Base-by-base conservation (phyloP, 2,888 invertebrate genomes). In the Acrobasis consociella region DNA sequence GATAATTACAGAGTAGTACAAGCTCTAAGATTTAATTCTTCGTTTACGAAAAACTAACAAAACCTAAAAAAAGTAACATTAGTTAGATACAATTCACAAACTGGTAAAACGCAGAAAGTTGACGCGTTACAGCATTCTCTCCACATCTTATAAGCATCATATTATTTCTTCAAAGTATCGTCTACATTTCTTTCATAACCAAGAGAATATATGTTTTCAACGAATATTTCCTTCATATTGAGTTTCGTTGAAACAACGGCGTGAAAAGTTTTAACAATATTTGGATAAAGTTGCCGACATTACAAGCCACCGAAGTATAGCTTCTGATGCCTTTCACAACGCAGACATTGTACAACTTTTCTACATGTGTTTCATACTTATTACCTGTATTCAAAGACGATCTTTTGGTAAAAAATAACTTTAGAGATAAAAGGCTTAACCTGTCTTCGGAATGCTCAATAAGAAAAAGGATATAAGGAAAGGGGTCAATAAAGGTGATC, bases 221-320 rank as follows among this genome's bases (percentile, higher is more conserved):
- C 49, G 59, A 65, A 65, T 59, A 61, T 65, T 70, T 66, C 63
- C 46, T 55, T 52, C 67, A 73, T 71, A 72, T 77, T 70, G 69
- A 71, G 72, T 76, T 76, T 75, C 65, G 66, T 46, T 64, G 65
- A 73, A 76, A 75, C 73, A 75, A 72, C 69, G 66, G 64, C 71
- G 66, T 62, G 68, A 69, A 72, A 78, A 79, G 72, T 81, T 80
- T 78, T 76, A 77, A 78, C 76, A 79, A 80, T 77, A 78, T 80
- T 81, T 77, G 71, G 69, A 68, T 74, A 69, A 77, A 78, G 74
- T 76, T 78, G 58, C 62, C 59, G 72, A 73, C 69, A 71, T 76
- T 73, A 77, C 74, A 72, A 68, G 69, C 69, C 60, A 65, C 69
- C 60, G 62, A 71, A 75, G 71, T 75, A 74, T 71, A 62, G 67